phyloP scores from a whole-genome alignment of 2,797 vertebrate genomes.

The Mareca penelope region DNA sequence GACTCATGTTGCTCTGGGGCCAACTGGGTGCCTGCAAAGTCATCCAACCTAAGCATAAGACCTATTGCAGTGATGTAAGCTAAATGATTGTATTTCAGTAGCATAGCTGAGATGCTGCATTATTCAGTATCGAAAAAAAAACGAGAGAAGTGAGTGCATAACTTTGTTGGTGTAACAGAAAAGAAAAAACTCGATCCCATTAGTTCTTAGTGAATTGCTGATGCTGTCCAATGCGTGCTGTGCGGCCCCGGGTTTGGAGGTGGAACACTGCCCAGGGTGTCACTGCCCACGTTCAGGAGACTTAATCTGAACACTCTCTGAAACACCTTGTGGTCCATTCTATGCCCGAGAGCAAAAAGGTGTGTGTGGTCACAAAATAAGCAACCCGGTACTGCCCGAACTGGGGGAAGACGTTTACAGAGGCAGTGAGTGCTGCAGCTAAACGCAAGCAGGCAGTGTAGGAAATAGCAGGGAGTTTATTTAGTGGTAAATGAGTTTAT shows the following conservation, averaged over 20 bases:
- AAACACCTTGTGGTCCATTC: background rate
- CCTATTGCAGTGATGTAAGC: background rate
- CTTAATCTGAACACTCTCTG: background rate
- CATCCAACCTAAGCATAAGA: background rate
- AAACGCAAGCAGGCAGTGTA: background rate
- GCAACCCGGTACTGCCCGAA: background rate
- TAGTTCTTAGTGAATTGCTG: background rate
- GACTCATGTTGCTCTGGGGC: accelerated
- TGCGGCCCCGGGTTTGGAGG: accelerated
- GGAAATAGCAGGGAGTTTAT: background rate
- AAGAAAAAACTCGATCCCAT: background rate
- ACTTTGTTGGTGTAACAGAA: background rate
- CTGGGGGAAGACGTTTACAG: background rate
- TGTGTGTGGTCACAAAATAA: background rate
- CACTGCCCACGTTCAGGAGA: accelerated
- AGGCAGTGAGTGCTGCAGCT: background rate
- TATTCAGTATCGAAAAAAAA: background rate
- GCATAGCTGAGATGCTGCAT: background rate
- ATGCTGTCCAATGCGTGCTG: background rate
- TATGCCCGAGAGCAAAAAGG: background rate
- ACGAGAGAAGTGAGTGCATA: accelerated
- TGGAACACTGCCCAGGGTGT: background rate
- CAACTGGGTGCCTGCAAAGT: background rate
- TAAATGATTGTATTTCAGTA: accelerated
- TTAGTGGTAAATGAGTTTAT: background rate